These are phyloP conservation scores for Laticauda laticaudata DNA, from an alignment of 2,113 vertebrate genomes.

Conservation along the genomic window DNA sequence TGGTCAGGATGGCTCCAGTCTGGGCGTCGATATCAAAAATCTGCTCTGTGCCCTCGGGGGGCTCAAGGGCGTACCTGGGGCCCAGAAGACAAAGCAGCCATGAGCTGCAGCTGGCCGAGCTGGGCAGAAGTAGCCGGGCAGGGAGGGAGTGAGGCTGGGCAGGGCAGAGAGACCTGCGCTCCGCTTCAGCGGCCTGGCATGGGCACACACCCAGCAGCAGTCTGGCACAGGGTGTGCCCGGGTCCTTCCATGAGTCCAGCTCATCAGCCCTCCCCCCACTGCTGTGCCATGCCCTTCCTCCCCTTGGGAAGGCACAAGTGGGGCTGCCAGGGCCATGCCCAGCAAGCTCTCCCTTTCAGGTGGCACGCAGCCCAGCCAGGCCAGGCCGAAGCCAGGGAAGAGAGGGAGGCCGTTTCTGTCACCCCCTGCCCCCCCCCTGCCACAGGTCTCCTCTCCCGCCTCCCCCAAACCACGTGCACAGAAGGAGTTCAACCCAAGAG, in stretches of 20 bases:
- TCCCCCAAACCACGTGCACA: not conserved
- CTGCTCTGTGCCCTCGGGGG: conserved; percentile 82
- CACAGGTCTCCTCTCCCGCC: not conserved
- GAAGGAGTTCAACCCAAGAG: not conserved
- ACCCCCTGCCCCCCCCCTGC: not conserved
- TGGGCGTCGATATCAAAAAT: conserved; percentile 92
- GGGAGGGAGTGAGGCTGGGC: not conserved
- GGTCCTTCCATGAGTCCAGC: not conserved
- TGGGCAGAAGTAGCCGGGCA: not conserved
- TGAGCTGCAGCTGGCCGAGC: conserved; percentile 15
- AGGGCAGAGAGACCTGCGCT: no score
- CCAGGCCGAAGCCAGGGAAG: not conserved
- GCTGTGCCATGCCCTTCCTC: not conserved
- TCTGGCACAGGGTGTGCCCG: not conserved
- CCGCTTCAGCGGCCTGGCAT: no score
- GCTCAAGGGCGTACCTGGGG: conserved; percentile 89
- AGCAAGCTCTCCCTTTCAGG: not conserved
- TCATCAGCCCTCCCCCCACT: not conserved
- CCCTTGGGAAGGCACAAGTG: not conserved
- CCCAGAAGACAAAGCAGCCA: not conserved
- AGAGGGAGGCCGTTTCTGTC: not conserved
- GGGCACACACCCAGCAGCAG: not conserved
- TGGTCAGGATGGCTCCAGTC: conserved; percentile 87
- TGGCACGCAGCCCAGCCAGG: not conserved
- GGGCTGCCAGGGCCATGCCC: not conserved